Conservation (phyloP, 2,113 vertebrate species). For the Nycticorax nycticorax region DNA sequence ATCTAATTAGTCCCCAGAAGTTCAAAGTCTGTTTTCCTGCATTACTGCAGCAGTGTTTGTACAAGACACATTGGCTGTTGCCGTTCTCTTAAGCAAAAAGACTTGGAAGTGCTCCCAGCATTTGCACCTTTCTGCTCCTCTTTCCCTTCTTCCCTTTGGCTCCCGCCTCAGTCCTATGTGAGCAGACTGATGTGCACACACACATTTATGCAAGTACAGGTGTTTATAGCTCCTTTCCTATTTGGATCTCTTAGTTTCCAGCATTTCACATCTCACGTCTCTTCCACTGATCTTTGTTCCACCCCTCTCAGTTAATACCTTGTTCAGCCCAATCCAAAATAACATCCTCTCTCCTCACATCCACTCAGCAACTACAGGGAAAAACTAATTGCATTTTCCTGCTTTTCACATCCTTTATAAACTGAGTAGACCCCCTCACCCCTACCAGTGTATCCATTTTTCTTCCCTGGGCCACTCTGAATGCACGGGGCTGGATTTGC, state of each 20-base stretch:
- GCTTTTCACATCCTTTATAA: neutral
- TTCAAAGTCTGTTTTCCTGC: neutral
- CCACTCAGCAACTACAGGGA: neutral
- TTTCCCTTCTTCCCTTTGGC: neutral
- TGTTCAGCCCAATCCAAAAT: neutral
- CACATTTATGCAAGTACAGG: neutral
- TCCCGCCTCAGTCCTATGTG: accelerated
- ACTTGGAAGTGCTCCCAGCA: neutral
- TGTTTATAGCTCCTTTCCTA: neutral
- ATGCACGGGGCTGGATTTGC: neutral
- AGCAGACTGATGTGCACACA: neutral
- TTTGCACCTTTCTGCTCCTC: neutral
- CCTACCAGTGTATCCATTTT: neutral
- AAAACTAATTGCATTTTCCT: neutral
- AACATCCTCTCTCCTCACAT: neutral
- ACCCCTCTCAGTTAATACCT: neutral
- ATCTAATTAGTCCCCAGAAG: neutral
- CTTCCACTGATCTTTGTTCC: neutral
- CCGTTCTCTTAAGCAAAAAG: neutral
- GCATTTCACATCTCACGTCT: neutral
- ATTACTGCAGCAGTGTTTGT: neutral
- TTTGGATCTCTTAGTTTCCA: neutral
- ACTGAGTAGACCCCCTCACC: accelerated
- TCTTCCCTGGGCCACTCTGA: neutral
- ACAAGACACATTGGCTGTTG: neutral